Base-by-base conservation (phyloP, 2,797 vertebrate genomes). In the Gymnoscopelus braueri region DNA sequence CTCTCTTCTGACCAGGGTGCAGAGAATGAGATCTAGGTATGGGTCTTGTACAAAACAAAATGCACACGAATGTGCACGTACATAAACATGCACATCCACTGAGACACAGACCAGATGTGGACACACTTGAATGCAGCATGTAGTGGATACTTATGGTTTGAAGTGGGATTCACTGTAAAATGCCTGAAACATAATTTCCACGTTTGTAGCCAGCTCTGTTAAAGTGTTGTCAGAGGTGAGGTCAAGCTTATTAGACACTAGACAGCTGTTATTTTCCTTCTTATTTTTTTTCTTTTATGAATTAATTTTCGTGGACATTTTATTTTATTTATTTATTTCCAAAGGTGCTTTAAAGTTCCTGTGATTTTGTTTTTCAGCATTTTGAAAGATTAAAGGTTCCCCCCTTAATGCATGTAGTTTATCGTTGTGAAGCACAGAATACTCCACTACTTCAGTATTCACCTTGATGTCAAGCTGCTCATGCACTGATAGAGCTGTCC, bases 1-100 rank as follows among this genome's bases (percentile, higher is more conserved):
- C 69, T 88, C 77, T 85, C 74, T 84, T 79, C 81, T 88, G 88
- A 87, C 83, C 71, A 15, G 84, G 76, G 77, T 79, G 78, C 73
- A 80, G 82, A 84, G 7, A 44, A 44, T 44, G 9, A 8, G 84
- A 63, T 71, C 57, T 71, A 15, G 11, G 77, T 64, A 75, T 55
- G 50, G 72, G 59, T 10, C 39, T 44, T 10, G 23, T 26, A 26
- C 29, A 44, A 15, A 60, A 39, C 26, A 15, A 29, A 24, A 49
- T 8, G 13, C 51, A 71, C 74, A 78, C 79, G 80, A 76, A 67
- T 67, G 72, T 70, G 61, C 65, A 54, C 69, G 24, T 50, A 64
- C 15, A 11, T 49, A 6, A n/a, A 60, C 57, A 66, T 23, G 5
- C 19, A 47, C 50, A n/a, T 49, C 47, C 51, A 68, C 51, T 74